phyloP scores from a whole-genome alignment of 2,888 invertebrate genomes.

The Anticlea derivata region DNA sequence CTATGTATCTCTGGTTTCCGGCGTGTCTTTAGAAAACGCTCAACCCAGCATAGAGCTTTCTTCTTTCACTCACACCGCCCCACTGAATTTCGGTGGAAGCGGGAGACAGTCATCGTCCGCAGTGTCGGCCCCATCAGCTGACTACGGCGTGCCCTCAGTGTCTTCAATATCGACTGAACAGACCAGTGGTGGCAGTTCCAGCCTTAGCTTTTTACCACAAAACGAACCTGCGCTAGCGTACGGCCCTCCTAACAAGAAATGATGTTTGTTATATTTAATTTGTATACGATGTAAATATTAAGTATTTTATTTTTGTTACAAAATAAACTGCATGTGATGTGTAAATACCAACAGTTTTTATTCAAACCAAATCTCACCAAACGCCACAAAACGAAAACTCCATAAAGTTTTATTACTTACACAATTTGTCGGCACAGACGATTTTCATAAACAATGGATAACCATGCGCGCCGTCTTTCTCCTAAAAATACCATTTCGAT shows the following conservation, averaged over 20 bases:
- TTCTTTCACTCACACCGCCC: slow-evolving; percentile 71
- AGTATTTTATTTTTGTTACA: slow-evolving; percentile 41
- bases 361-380: slow-evolving; percentile 5
- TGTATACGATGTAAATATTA: slow-evolving; percentile 43
- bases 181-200: slow-evolving; percentile 35
- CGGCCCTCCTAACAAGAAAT: slow-evolving; percentile 63
- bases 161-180: slow-evolving; percentile 41
- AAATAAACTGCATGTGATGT: slow-evolving; percentile 45
- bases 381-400: slow-evolving; percentile 11
- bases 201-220: slow-evolving; percentile 63
- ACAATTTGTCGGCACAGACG: slow-evolving; percentile 51
- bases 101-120: slow-evolving; percentile 37
- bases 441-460: slow-evolving; percentile 62
- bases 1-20: slow-evolving; percentile 69
- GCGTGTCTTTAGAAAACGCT: slow-evolving; percentile 68
- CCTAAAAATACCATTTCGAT: slow-evolving; percentile 44
- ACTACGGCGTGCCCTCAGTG: slow-evolving; percentile 55
- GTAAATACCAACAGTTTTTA: slow-evolving; percentile 5
- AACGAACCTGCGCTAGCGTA: slow-evolving; percentile 62
- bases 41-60: slow-evolving; percentile 73
- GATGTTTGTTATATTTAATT: slow-evolving; percentile 21
- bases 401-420: slow-evolving; percentile 32
- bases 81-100: slow-evolving; percentile 37
- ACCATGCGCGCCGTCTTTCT: slow-evolving; percentile 30
- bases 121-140: slow-evolving; percentile 39